Base-by-base conservation (phyloP, 2,113 vertebrate species). In the Pollimyrus isidori region DNA sequence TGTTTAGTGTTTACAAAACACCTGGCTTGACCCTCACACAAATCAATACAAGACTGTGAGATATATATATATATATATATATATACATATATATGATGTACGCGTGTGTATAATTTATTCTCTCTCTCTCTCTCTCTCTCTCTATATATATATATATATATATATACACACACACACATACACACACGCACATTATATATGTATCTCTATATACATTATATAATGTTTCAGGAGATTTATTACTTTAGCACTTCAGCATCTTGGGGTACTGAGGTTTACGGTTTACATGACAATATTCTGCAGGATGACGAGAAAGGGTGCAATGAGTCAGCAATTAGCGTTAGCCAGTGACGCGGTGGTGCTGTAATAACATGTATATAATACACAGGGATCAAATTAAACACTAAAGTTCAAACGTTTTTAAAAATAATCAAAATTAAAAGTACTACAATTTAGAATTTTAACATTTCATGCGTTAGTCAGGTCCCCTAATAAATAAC, bases 281-380 rank as follows among this genome's bases (percentile, higher is more conserved):
- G 30, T 73, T 30, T 73, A 19, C 13, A 21, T 83, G 73, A 80
- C 17, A 80, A 39, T 83, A 45, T 23, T 46, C 35, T 83, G 39
- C 42, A 84, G 82, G 39, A 84, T 48, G 39, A 76, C 30, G 69
- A 9, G 58, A 5, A 21, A 35, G 46, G 46, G 69, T 39, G 48
- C 35, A 50, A 89, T 89, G 89, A 89, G 39, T 89, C 89, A 65
- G 83, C 89, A 86, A 15, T 26, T 69, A 65, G 19, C 49, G 53
- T 7, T 56, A 35, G 48, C 30, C 9, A 42, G 19, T 45, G 23
- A 80, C 30, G 35, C 50, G 80, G 69, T 45, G 5, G 10, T 9
- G 7, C 50, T 58, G 53, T 19, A 46, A 48, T 10, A 23, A 7
- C 21, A 21, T 17, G 80, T 45, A 3, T 48, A 7, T 48, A 84